Percentiles rank a stretch among this genome's conserved stretches.
These are phyloP conservation scores for Anthopleura xanthogrammica DNA, from an alignment of 92 coral and sea anemone species.

Conservation along the genomic window DNA sequence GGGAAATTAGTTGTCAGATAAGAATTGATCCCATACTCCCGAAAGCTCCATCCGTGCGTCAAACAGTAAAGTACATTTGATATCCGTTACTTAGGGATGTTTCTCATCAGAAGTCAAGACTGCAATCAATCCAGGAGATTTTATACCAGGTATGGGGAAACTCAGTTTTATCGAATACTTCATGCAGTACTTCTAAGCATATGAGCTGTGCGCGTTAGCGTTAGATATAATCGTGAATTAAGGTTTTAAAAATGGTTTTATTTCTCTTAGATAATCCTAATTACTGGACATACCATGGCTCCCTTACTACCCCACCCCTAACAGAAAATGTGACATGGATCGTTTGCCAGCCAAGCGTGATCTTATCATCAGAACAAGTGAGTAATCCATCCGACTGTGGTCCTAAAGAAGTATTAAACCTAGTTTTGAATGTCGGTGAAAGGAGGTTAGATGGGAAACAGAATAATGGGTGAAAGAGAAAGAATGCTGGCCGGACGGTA, in stretches of 20 bases:
- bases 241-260: background rate
- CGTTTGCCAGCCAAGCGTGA: constrained; percentile 33
- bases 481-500: too few relatives aligned
- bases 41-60: background rate
- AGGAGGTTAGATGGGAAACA: too few relatives aligned
- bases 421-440: too few relatives aligned
- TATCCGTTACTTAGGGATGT: constrained; percentile 43
- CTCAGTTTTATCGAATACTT: background rate
- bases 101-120: constrained; percentile 63
- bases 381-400: background rate
- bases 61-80: background rate
- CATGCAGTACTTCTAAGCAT: background rate
- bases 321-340: constrained; percentile 75
- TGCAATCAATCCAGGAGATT: constrained; percentile 39
- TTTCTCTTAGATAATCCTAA: constrained; percentile 25
- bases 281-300: constrained; percentile 70
- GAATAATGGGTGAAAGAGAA: too few relatives aligned
- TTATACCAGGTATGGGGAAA: constrained; percentile 43
- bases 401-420: background rate
- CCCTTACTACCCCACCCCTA: constrained; percentile 69
- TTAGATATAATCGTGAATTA: background rate
- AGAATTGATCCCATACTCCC: too few relatives aligned
- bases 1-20: too few relatives aligned
- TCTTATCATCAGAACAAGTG: constrained; percentile 57
- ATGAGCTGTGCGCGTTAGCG: background rate